phyloP scores from a whole-genome alignment of 2,113 vertebrate species.

The cattle (Bos taurus) region ARS-UCD2.0 NC_037335.1:33777501-33778000 shows the following conservation, averaged over 20 bases:
- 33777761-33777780: slow-evolving; percentile 17
- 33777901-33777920: background rate
- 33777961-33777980: background rate
- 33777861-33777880: background rate
- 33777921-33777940: background rate
- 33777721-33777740: slow-evolving; percentile 20
- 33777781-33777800: slow-evolving; percentile 39
- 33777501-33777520: background rate
- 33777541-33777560: background rate
- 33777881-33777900: slow-evolving; percentile 12
- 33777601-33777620: background rate
- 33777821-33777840: slow-evolving; percentile 15
- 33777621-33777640: slow-evolving; percentile 32
- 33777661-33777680: background rate
- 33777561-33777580: background rate
- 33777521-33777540: background rate
- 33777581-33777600: background rate
- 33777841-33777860: background rate
- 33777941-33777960: background rate
- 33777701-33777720: slow-evolving; percentile 12
- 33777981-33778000: background rate
- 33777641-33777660: slow-evolving; percentile 36
- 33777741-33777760: slow-evolving; percentile 41
- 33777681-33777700: slow-evolving; percentile 24
- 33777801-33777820: slow-evolving; percentile 7